Evolutionary conservation across 2,113 vertebrate genomes (phyloP).

Genomic region (Hydropotes inermis): DNA sequence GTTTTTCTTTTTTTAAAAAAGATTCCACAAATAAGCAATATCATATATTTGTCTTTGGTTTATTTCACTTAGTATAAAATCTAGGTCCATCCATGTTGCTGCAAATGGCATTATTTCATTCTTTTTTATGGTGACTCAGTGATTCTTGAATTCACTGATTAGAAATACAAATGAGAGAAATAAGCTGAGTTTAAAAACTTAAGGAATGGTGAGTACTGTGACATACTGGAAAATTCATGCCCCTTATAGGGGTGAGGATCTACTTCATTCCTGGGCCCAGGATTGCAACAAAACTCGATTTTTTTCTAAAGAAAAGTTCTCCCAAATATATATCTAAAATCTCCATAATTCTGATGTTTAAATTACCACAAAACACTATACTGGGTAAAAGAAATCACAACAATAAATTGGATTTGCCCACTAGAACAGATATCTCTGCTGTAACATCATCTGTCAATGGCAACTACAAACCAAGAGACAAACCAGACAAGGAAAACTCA

Average conservation of each 20-base stretch:
- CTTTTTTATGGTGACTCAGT: neutral
- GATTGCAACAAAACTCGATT: neutral
- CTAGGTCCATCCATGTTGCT: neutral
- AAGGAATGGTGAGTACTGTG: neutral
- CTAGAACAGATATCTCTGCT: neutral
- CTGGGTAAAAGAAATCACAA: neutral
- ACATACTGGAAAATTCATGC: neutral
- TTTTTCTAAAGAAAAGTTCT: neutral
- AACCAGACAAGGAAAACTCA: conserved; percentile 7
- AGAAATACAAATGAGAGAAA: neutral
- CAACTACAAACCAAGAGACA: neutral
- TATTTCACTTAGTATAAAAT: neutral
- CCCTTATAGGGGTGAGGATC: neutral
- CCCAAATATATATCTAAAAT: neutral
- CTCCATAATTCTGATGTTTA: neutral
- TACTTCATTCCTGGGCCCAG: neutral
- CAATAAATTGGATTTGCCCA: neutral
- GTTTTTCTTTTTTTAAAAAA: neutral
- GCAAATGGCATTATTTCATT: neutral
- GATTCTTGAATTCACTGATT: neutral
- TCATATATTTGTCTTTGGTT: neutral
- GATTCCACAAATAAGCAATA: neutral
- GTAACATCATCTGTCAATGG: neutral
- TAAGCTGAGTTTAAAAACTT: neutral
- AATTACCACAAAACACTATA: neutral